These are phyloP conservation scores for Calonectris borealis DNA, from an alignment of 2,113 vertebrate genomes.

Conservation along the genomic window DNA sequence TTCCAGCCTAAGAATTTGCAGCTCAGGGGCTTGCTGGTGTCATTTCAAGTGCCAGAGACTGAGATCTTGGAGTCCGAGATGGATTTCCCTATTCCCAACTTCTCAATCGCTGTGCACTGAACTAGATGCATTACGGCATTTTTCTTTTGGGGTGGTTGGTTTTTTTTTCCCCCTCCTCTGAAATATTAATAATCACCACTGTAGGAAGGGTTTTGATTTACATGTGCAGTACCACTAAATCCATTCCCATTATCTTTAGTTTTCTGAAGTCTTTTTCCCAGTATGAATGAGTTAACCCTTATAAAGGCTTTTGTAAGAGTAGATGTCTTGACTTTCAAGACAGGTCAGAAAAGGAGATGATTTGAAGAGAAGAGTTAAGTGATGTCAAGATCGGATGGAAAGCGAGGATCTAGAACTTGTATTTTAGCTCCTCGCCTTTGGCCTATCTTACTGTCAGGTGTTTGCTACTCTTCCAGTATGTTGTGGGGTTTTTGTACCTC, in stretches of 20 bases:
- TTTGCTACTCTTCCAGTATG: background rate
- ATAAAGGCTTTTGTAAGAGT: background rate
- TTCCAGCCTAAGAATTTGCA: background rate
- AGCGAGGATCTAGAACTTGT: background rate
- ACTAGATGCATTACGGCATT: accelerated
- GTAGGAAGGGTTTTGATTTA: background rate
- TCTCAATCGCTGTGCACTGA: background rate
- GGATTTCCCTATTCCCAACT: background rate
- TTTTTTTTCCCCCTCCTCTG: too few relatives aligned
- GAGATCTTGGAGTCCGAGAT: background rate
- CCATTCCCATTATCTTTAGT: background rate
- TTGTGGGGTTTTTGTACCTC: background rate
- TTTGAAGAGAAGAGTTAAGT: background rate
- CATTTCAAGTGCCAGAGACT: background rate
- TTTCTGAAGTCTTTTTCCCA: background rate
- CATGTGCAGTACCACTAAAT: background rate
- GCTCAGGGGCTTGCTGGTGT: background rate
- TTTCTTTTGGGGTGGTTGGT: background rate
- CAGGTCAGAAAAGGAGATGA: background rate
- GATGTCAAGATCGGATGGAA: background rate
- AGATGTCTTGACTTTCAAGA: background rate
- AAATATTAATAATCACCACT: background rate
- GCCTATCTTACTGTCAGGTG: background rate
- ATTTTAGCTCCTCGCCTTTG: background rate
- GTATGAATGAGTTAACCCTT: background rate